Evolutionary conservation across 2,113 vertebrate genomes (phyloP), one percentile per base, ranked within the genome.

Genomic region (Gasterosteus aculeatus): DNA sequence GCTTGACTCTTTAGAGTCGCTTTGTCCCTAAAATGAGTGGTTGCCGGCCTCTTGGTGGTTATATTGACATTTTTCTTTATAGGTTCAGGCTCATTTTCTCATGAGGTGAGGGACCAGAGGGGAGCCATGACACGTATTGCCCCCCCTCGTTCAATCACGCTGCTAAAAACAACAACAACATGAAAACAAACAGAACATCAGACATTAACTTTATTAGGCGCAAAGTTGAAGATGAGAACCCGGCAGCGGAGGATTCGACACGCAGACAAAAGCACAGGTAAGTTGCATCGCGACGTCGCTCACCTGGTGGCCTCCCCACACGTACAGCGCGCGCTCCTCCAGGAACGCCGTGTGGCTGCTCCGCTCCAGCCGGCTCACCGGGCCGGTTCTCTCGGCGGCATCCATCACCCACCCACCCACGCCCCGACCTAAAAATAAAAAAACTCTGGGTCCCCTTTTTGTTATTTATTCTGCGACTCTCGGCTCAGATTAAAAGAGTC

Each of bases 291-390:
- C 2, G 10, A 1, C 12, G 14, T 2, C 2, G 5, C 94, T 96
- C 93, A 99, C 97, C 96, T 95, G 95, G 84, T 95, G 96, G 58
- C 97, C 97, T 62, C 97, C 97, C 97, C 96, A 98, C 54, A 97
- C 95, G 19, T 95, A 96, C 80, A 98, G 95, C 53, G 85, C 90
- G 87, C 93, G 92, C 67, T 89, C 89, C 78, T 95, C 90, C 72
- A 97, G 93, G 86, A 97, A 95, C 0, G 97, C 96, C 66, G 96
- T 94, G 91, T 98, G 97, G 59, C 95, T 94, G 89, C 97, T 98
- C 59, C 97, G 95, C 90, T 96, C 94, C 91, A 95, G 93, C 51
- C 92, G 94, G 83, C 93, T 72, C 81, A 22, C 19, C n/a, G 63
- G 29, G 84, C 31, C 64, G 46, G 9, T 59, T 35, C 38, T 16